A percentile compares a stretch with the other conserved stretches of the same genome.
phyloP scores from a whole-genome alignment of 2,888 invertebrate genomes.

The Lissonota sp. region DNA sequence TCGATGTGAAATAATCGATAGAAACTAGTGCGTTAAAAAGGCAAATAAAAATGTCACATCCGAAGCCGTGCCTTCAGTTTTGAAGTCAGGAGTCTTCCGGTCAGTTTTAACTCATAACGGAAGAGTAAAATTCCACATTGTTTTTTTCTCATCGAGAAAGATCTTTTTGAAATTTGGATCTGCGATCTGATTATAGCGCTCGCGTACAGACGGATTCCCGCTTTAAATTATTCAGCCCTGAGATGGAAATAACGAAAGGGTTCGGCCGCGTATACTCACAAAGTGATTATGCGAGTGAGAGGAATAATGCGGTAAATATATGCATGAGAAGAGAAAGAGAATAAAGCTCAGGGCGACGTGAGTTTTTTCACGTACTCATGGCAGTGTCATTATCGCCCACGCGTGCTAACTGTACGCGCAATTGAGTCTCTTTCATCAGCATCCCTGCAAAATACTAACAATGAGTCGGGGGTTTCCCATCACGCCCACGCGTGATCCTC shows the following conservation, averaged over 20 bases:
- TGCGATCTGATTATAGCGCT: neutral
- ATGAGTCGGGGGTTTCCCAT: conserved; percentile 64
- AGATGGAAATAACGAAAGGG: conserved; percentile 40
- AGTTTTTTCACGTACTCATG: conserved; percentile 70
- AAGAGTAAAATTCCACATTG: too few species aligned
- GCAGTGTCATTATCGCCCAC: conserved; percentile 79
- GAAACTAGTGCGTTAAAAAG: too few species aligned
- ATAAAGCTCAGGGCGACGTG: conserved; percentile 52
- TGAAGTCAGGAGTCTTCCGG: too few species aligned
- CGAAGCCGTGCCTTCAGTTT: too few species aligned
- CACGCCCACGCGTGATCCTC: conserved; percentile 58
- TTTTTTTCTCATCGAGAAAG: too few species aligned
- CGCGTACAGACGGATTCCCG: neutral
- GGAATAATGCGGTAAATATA: conserved; percentile 21
- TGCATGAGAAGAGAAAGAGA: conserved; percentile 12
- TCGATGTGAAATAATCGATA: too few species aligned
- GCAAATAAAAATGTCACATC: too few species aligned
- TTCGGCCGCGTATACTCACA: conserved; percentile 54
- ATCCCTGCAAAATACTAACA: conserved; percentile 65
- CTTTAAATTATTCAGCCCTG: conserved; percentile 8
- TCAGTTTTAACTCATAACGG: too few species aligned
- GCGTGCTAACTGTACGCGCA: conserved; percentile 77
- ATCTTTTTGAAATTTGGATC: too few species aligned
- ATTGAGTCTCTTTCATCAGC: conserved; percentile 74
- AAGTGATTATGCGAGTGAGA: conserved; percentile 52